Base-by-base conservation (phyloP, 2,888 invertebrate species). In the Lasioglossum calceatum region DNA sequence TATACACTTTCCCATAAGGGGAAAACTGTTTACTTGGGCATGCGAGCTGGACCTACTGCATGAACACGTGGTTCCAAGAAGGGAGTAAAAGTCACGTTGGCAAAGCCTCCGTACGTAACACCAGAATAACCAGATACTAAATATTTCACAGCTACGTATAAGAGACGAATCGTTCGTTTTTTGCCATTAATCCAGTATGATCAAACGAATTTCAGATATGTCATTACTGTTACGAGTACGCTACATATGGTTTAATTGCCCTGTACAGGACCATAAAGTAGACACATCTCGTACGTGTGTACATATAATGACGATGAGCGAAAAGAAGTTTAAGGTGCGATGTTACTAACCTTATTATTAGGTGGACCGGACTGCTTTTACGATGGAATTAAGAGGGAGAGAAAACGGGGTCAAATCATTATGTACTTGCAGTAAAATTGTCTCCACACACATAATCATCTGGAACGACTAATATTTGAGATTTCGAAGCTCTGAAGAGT, bases 171-270 rank as follows among this genome's bases (percentile, higher is more conserved):
- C 64, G 32, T 67, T 67, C 32, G 32, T 67, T 67, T 67, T 67
- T 67, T 36, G 16, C 19, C 36, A 19, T 32, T 36, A 67, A 67
- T 19, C 19, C 64, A 7, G 64, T 14, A 36, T 2, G 64, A 67
- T 36, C 19, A 67, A 36, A 67, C 64, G 64, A 67, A 67, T 67
- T 19, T 32, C 64, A 19, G 64, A 36, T 32, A 36, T 67, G 16
- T 67, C 32, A 67, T 67, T 67, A 67, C 36, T 19, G 64, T 36
- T 67, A 67, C 64, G 64, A 19, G 64, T 32, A 32, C 64, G 64
- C 64, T 36, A 5, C 27, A 19, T 67, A 32, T 67, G 64, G 64
- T 19, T 67, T 67, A 67, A 67, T 67, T 67, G 32, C 19, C 19
- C 8, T 7, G 36, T 2, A 36, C 64, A 7, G 2, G 32, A 36